These are phyloP conservation scores for Eledone cirrhosa DNA, from an alignment of 2,888 invertebrate genomes.

Conservation along the genomic window DNA sequence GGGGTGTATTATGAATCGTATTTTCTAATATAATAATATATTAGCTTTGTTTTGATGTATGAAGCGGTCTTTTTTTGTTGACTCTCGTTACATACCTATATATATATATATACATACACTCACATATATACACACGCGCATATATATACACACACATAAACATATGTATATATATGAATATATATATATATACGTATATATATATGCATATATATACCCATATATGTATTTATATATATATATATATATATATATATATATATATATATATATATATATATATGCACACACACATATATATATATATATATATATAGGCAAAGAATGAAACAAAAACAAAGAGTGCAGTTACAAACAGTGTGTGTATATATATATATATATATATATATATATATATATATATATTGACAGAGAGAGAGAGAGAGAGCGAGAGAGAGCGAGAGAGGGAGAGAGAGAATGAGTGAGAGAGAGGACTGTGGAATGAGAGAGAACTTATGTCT, in stretches of 20 bases:
- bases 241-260: not conserved
- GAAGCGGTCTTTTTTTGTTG: too few relatives aligned
- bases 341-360: too few relatives aligned
- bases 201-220: not conserved
- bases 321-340: not conserved
- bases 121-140: conserved; percentile 22
- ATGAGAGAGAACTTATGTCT: too few relatives aligned
- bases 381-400: too few relatives aligned
- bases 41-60: too few relatives aligned
- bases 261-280: conserved; percentile 9
- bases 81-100: too few relatives aligned
- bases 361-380: not conserved
- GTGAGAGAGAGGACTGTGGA: too few relatives aligned
- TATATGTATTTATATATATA: not conserved
- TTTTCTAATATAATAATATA: too few relatives aligned
- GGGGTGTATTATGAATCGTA: too few relatives aligned
- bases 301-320: not conserved
- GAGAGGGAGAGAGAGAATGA: too few relatives aligned
- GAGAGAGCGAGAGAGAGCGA: too few relatives aligned
- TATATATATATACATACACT: conserved; percentile 22
- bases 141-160: not conserved
- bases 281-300: not conserved
- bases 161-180: not conserved
- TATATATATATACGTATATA: not conserved
- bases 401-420: too few relatives aligned